Base-by-base conservation (phyloP, 2,113 vertebrate genomes). In the Corythaixoides concolor region DNA sequence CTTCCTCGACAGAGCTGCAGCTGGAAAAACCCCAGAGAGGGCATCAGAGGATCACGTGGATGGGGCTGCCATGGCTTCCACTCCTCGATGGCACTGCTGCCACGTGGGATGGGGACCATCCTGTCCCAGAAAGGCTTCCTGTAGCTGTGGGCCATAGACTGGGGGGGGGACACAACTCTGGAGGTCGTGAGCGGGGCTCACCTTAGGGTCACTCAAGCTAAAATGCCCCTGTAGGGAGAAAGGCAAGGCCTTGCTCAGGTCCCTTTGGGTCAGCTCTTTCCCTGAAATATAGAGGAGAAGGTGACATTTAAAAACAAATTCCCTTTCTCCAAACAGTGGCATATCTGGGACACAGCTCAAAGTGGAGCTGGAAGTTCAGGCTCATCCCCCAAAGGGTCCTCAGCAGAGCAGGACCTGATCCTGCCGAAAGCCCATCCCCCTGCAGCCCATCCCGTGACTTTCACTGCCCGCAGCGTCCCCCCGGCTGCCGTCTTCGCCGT, bases 11-110 rank as follows among this genome's bases (percentile, higher is more conserved):
- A 3, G 55, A 64, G 39, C 28, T 33, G 30, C 20, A 15, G 37
- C 0, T 0, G 17, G 45, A 17, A 49, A 60, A 76, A 14, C 6
- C 30, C 39, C 0, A 0, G 47, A 33, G 43, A 13, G 12, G 24
- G 8, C 28, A 21, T 6, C 4, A 2, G 43, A 20, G 24, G 63
- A 58, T 53, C 32, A 56, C 0, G 5, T 18, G 41, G 43, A 43
- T 13, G 77, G 35, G 11, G 30, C 37, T 87, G 26, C 27, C 28
- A 1, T 1, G 24, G 49, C 47, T 63, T 4, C 63, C 8, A 21
- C 55, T 75, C 33, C 47, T 63, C 5, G 2, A 7, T 35, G 59
- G 24, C 7, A 5, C 5, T 53, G 26, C 15, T 45, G 23, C 16
- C 62, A 7, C 0, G 0, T 22, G 49, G 53, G 33, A 33, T 35